Evolutionary conservation across 2,797 vertebrate genomes (phyloP), one percentile per base, ranked within the genome.

Genomic region (Ctenochaetus hawaiiensis): DNA sequence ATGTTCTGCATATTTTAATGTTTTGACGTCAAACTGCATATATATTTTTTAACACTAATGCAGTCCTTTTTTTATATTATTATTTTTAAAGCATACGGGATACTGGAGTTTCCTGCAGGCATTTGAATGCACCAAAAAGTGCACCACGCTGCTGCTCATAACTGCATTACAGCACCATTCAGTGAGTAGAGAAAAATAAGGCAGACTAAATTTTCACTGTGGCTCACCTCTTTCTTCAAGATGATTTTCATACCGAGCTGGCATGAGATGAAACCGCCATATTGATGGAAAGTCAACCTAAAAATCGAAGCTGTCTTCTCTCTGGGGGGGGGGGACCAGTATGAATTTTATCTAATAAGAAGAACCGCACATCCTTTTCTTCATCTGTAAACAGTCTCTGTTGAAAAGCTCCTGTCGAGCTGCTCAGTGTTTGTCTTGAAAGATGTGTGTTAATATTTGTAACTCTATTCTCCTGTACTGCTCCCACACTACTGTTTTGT

Each of bases 71-170:
- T 53, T 17, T n/a, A n/a, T n/a, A n/a, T 30, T 30, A 4, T 30
- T 5, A 30, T 30, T 30, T 30, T 30, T 9, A 18, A 47, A 58
- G 10, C 9, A 0, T 14, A 13, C 22, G 41, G 6, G 30, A 48
- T 20, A 11, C 22, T 12, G 16, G 22, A 2, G 4, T 61, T 52
- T 77, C 18, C 67, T 66, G 20, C n/a, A 8, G 51, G 48, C 47
- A 37, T 22, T 66, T 67, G 23, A 18, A 67, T 48, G 37, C 60
- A 74, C 23, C 17, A 54, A 12, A 5, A 62, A 59, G 47, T 20
- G 11, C 43, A 59, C 58, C 49, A 56, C 5, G 43, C 17, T 20
- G 41, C 20, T 67, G 26, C 45, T 58, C 17, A n/a, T 30, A 16
- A 41, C 1, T 41, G 18, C 22, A 20, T 61, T 67, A 26, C 44